Evolutionary conservation across 2,888 invertebrate species (phyloP).

Genomic region (Morpho deidamia): DNA sequence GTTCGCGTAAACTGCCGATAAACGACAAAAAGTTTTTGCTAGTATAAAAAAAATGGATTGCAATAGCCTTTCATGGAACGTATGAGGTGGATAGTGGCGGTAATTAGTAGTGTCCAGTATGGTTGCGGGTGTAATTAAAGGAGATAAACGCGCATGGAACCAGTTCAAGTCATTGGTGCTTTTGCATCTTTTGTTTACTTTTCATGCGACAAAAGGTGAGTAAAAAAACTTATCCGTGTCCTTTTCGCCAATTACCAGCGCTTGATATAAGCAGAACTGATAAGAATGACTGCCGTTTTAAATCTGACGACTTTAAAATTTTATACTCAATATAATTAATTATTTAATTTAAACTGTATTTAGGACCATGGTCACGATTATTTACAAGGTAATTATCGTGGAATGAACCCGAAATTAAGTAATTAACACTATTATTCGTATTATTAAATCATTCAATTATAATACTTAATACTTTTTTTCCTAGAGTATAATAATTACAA

Average conservation of each 20-base stretch:
- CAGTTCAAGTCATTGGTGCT: constrained; percentile 59
- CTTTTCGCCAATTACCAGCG: constrained; percentile 18
- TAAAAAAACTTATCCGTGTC: constrained; percentile 22
- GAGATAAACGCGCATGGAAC: constrained; percentile 62
- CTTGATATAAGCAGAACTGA: not conserved
- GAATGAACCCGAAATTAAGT: no score
- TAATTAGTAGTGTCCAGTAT: constrained; percentile 62
- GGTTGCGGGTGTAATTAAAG: constrained; percentile 63
- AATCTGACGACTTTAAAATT: not conserved
- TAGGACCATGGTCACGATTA: no score
- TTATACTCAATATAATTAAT: no score
- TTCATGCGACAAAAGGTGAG: constrained; percentile 57
- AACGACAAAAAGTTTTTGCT: constrained; percentile 11
- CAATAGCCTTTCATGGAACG: constrained; percentile 24
- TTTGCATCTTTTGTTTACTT: constrained; percentile 60
- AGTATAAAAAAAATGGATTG: constrained; percentile 6
- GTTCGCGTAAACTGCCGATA: constrained; percentile 44
- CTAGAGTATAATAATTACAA: no score
- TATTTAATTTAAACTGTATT: no score
- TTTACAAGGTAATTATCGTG: no score
- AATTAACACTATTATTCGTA: no score
- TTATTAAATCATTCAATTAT: no score
- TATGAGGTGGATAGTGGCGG: constrained; percentile 47
- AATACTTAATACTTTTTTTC: no score
- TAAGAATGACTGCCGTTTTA: not conserved